Conservation (phyloP, 1,140 invertebrate genomes). For the Aleiodes sp. region DNA sequence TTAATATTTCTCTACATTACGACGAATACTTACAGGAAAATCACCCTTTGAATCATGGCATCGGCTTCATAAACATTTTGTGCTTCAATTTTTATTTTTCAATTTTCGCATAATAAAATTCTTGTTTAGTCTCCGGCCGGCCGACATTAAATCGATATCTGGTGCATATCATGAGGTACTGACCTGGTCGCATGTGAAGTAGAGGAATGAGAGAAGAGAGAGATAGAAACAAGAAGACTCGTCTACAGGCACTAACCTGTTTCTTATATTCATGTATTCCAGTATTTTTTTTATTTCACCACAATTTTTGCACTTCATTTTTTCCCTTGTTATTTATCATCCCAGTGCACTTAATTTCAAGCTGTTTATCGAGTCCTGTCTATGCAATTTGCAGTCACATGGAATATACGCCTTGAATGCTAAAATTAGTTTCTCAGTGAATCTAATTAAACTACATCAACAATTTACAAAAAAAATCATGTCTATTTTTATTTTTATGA, state of each 20-base stretch:
- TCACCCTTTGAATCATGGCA: no score
- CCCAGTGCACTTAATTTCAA: neutral
- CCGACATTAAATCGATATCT: slow-evolving; percentile 51
- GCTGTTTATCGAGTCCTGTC: neutral
- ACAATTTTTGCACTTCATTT: no score
- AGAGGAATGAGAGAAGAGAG: slow-evolving; percentile 14
- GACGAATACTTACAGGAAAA: no score
- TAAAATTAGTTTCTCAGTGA: neutral
- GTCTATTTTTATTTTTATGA: no score
- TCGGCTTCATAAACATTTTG: no score
- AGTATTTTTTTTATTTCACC: neutral
- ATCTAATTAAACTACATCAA: neutral
- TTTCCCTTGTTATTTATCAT: neutral
- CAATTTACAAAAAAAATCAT: no score
- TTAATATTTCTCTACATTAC: no score
- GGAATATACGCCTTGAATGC: neutral
- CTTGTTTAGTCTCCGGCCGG: neutral
- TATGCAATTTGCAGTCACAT: neutral
- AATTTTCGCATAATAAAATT: no score
- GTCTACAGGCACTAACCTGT: neutral
- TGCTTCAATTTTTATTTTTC: no score
- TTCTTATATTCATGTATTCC: slow-evolving; percentile 2
- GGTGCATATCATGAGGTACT: slow-evolving; percentile 45
- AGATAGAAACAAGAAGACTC: neutral
- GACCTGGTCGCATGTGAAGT: neutral